A percentile compares a stretch with the other conserved stretches of the same genome.
Conservation (phyloP, 2,113 vertebrate species). For the Rhipidura dahli region DNA sequence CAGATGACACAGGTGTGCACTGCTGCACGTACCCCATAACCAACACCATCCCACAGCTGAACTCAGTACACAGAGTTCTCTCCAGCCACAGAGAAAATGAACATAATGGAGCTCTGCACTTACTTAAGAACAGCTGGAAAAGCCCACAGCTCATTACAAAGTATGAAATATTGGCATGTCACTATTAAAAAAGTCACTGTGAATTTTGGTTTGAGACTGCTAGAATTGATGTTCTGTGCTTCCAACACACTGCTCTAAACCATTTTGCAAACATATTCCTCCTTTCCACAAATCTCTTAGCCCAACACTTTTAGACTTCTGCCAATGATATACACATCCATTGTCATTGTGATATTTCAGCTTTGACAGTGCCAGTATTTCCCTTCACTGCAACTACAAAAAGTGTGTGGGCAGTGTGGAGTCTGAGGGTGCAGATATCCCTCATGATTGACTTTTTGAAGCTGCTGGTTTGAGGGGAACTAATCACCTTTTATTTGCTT, state of each 20-base stretch:
- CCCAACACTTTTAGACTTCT: neutral
- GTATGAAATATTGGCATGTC: neutral
- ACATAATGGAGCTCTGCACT: neutral
- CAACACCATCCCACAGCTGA: neutral
- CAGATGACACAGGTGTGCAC: neutral
- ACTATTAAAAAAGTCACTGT: neutral
- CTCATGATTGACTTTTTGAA: neutral
- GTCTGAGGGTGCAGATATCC: neutral
- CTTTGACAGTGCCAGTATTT: neutral
- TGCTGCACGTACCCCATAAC: neutral
- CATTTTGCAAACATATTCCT: neutral
- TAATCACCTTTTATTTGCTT: neutral
- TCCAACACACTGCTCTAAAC: neutral
- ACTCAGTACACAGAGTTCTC: neutral
- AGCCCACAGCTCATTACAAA: neutral
- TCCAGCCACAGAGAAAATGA: neutral
- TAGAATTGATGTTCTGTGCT: accelerated
- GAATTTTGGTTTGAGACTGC: neutral
- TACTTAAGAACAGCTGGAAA: neutral
- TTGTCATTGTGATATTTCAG: neutral
- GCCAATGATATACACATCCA: neutral
- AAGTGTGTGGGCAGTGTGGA: accelerated
- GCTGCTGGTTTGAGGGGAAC: neutral
- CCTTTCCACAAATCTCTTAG: neutral
- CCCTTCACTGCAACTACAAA: neutral